Evolutionary conservation across 2,113 vertebrate species (phyloP).

Genomic region (Isichthys henryi): DNA sequence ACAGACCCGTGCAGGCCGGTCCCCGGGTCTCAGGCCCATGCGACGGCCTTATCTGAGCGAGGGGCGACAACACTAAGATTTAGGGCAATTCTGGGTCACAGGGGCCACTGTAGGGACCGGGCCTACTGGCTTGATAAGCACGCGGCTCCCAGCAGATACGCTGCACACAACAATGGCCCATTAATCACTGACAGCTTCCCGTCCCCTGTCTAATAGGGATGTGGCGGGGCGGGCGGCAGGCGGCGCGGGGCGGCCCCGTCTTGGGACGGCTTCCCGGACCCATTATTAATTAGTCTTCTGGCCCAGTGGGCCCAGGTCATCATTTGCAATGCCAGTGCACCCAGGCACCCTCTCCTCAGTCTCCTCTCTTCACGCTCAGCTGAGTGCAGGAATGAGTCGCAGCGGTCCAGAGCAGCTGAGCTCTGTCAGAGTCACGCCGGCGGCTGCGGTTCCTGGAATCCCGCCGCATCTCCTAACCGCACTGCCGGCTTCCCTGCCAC

Average conservation of each 20-base stretch:
- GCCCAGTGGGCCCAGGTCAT: constrained; percentile 36
- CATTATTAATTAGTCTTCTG: constrained; percentile 44
- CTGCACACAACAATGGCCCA: constrained; percentile 65
- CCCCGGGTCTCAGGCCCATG: constrained; percentile 59
- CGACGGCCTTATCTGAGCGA: constrained; percentile 56
- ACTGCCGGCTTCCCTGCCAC: background rate
- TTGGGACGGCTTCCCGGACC: constrained; percentile 40
- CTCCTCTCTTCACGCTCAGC: constrained; percentile 32
- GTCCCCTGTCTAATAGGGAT: constrained; percentile 55
- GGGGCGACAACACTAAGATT: constrained; percentile 58
- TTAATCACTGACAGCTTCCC: constrained; percentile 66
- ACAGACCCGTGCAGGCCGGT: constrained; percentile 72
- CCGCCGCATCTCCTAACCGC: background rate
- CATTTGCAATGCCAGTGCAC: constrained; percentile 30
- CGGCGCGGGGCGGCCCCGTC: constrained; percentile 40
- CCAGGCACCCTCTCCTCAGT: constrained; percentile 31
- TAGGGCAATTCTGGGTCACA: constrained; percentile 57
- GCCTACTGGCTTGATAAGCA: constrained; percentile 65
- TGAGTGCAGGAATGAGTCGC: constrained; percentile 26
- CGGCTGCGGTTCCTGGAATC: background rate
- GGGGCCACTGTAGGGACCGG: constrained; percentile 53
- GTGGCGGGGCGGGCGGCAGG: constrained; percentile 37
- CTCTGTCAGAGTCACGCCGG: background rate
- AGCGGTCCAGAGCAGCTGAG: constrained; percentile 7
- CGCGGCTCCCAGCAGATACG: constrained; percentile 61